Evolutionary conservation across 2,888 invertebrate genomes (phyloP), one percentile per base, ranked within the genome.

Genomic region (Ichneumoninae sp.): DNA sequence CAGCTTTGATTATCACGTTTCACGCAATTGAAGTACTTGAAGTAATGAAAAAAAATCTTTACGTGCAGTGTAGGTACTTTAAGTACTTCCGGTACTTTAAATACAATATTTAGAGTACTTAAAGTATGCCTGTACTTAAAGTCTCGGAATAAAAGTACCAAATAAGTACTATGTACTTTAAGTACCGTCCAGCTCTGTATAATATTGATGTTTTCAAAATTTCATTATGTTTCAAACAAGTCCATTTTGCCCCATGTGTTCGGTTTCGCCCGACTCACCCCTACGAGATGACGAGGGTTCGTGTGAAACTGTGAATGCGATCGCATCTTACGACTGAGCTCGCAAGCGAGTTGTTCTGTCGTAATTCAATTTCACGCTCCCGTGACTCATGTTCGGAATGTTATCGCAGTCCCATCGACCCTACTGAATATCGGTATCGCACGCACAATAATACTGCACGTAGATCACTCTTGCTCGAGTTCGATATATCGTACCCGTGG

Each of bases 341-440:
- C 54, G 66, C 8, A 57, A 65, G n/a, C 19, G 19, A 80, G 75
- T 80, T 78, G 71, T 73, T 85, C 85, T 87, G 85, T 88, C 86
- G 88, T 89, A 88, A 89, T 90, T 87, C 89, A 90, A 90, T 90
- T 90, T 90, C 89, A 90, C 90, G 89, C 90, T 90, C 87, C 87
- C 89, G 70, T 88, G 88, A 85, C 75, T 88, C 63, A 76, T 65
- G 57, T 84, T 81, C 79, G 86, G 87, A 86, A 87, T 87, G 87
- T 89, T 89, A 90, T 89, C 89, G 87, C 85, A 60, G 68, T 70
- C 26, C 60, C 71, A 73, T 71, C 54, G 66, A 68, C 36, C 70
- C 16, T 22, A 70, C 60, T 47, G 81, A 76, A 75, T 76, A 80
- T 83, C 77, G 69, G 65, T 77, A 75, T 76, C 80, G 76, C 13